Evolutionary conservation across 2,797 vertebrate genomes (phyloP).

Genomic region (Sorex maritimensis): DNA sequence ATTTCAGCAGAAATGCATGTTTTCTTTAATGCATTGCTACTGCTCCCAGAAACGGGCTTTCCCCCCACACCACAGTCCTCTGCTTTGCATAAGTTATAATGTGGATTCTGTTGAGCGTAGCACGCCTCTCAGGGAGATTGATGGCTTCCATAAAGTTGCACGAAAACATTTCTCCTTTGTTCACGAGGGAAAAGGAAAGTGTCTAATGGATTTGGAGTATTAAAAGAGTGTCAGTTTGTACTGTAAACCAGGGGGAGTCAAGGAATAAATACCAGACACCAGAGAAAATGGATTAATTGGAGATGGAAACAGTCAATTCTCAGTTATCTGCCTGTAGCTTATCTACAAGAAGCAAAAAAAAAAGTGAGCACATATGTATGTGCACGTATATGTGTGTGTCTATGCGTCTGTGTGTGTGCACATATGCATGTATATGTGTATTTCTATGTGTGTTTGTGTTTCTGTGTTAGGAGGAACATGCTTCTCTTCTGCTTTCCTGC

Average conservation of each 20-base stretch:
- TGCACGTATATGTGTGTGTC: too few species aligned
- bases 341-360: slow-evolving; percentile 43
- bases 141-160: slow-evolving; percentile 88
- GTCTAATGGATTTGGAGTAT: slow-evolving; percentile 88
- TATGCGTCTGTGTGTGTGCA: too few species aligned
- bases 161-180: slow-evolving; percentile 88
- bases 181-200: slow-evolving; percentile 86
- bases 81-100: slow-evolving; percentile 86
- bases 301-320: slow-evolving; percentile 72
- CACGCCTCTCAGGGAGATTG: slow-evolving; percentile 89
- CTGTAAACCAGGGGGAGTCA: slow-evolving; percentile 81
- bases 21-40: slow-evolving; percentile 88
- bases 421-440: too few species aligned
- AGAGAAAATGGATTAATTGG: slow-evolving; percentile 81
- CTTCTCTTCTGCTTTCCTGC: not conserved
- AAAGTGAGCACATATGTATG: not conserved
- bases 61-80: slow-evolving; percentile 83
- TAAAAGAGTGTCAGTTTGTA: slow-evolving; percentile 83
- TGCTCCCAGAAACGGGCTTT: slow-evolving; percentile 83
- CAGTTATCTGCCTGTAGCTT: slow-evolving; percentile 69
- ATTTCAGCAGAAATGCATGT: slow-evolving; percentile 90
- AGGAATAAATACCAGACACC: slow-evolving; percentile 71
- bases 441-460: too few species aligned
- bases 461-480: not conserved
- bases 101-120: slow-evolving; percentile 88